These are phyloP conservation scores for Ormia ochracea DNA, from an alignment of 2,888 invertebrate species.

Conservation along the genomic window DNA sequence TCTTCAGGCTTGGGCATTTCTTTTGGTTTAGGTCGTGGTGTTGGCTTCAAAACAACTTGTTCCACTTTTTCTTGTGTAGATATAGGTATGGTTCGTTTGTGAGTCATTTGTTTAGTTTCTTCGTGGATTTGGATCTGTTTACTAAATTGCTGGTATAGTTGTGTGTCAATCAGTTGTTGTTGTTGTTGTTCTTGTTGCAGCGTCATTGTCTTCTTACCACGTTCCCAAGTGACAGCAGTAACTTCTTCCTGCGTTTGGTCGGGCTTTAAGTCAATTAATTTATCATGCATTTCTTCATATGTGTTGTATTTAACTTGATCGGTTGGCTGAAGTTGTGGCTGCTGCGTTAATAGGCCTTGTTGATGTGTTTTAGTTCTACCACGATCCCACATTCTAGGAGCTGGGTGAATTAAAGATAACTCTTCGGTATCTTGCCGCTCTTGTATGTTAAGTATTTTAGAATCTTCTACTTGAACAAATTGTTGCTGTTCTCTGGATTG, in stretches of 20 bases:
- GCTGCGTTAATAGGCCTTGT: constrained; percentile 47
- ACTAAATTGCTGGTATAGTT: constrained; percentile 39
- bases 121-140: constrained; percentile 55
- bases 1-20: constrained; percentile 68
- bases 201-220: constrained; percentile 68
- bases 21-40: constrained; percentile 63
- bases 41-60: constrained; percentile 65
- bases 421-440: constrained; percentile 71
- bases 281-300: constrained; percentile 70
- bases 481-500: constrained; percentile 71
- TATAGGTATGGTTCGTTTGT: constrained; percentile 63
- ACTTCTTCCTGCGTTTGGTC: constrained; percentile 67
- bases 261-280: constrained; percentile 67
- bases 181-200: too few relatives aligned
- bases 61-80: constrained; percentile 70
- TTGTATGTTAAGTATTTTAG: constrained; percentile 67
- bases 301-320: constrained; percentile 63
- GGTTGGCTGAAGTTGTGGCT: constrained; percentile 46
- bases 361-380: constrained; percentile 72
- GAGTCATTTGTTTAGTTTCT: constrained; percentile 66
- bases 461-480: constrained; percentile 70
- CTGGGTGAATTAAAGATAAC: constrained; percentile 69
- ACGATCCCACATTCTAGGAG: constrained; percentile 75
- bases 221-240: constrained; percentile 75
- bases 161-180: constrained; percentile 51